Conservation (phyloP, 2,888 invertebrate genomes). For the Drosophila hamatofila region DNA sequence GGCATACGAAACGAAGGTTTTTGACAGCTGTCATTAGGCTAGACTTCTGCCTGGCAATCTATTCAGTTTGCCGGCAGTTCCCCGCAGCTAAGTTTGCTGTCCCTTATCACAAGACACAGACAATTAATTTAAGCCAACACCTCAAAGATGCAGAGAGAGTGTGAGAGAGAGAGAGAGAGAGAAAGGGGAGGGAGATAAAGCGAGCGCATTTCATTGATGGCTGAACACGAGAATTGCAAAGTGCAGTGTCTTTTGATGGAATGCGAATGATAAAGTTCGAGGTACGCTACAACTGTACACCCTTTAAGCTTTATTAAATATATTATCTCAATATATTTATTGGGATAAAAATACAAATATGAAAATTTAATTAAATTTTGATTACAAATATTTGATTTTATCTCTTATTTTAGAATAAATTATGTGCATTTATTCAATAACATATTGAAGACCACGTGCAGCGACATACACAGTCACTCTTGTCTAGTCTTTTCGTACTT, state of each 20-base stretch:
- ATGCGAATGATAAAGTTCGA: background rate
- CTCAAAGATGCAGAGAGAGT: background rate
- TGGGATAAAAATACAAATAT: too few species aligned
- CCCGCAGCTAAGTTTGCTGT: slow-evolving; percentile 15
- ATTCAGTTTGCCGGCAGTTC: background rate
- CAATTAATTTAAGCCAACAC: slow-evolving; percentile 55
- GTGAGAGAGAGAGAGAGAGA: slow-evolving; percentile 2
- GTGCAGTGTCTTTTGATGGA: background rate
- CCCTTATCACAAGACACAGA: slow-evolving; percentile 41
- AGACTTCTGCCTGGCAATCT: slow-evolving; percentile 46
- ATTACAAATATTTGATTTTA: background rate
- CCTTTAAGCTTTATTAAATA: too few species aligned
- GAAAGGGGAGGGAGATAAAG: background rate
- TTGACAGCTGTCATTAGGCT: slow-evolving; percentile 75
- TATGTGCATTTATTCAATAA: background rate
- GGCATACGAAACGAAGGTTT: slow-evolving; percentile 64
- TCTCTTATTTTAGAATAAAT: background rate
- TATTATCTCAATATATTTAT: too few species aligned
- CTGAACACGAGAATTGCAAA: background rate
- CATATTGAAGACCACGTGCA: background rate
- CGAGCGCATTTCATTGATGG: background rate
- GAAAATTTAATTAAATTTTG: background rate
- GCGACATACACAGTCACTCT: background rate
- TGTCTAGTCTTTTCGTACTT: background rate
- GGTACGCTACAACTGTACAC: background rate